Conservation (phyloP, 2,113 vertebrate species). For the Sardina pilchardus region DNA sequence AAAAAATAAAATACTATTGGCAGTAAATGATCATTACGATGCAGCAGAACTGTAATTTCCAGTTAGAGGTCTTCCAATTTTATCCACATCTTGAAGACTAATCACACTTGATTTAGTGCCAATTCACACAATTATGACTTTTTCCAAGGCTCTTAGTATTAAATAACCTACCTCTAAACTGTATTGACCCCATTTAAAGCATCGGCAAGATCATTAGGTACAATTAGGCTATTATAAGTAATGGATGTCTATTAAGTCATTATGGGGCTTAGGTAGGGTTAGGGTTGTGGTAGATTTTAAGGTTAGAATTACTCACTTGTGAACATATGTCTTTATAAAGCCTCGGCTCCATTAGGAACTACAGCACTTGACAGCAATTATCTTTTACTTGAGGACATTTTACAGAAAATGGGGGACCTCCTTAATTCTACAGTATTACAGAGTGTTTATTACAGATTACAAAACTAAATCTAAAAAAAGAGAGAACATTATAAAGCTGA, state of each 20-base stretch:
- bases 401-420: neutral
- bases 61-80: neutral
- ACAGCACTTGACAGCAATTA: neutral
- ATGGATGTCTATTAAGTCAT: neutral
- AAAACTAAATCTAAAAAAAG: too few species aligned
- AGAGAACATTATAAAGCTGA: neutral
- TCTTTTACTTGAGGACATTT: neutral
- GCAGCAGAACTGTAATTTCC: neutral
- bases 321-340: neutral
- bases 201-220: neutral
- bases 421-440: neutral
- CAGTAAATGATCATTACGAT: too few species aligned
- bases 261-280: neutral
- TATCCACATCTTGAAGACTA: neutral
- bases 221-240: neutral
- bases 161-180: neutral
- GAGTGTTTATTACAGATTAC: neutral
- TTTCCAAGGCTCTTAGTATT: neutral
- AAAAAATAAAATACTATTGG: too few species aligned
- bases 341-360: neutral
- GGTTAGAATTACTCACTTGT: neutral
- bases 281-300: neutral
- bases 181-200: neutral
- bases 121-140: neutral
- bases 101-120: neutral